Base-by-base conservation (phyloP, 2,888 invertebrate genomes). In the Morpho deidamia region DNA sequence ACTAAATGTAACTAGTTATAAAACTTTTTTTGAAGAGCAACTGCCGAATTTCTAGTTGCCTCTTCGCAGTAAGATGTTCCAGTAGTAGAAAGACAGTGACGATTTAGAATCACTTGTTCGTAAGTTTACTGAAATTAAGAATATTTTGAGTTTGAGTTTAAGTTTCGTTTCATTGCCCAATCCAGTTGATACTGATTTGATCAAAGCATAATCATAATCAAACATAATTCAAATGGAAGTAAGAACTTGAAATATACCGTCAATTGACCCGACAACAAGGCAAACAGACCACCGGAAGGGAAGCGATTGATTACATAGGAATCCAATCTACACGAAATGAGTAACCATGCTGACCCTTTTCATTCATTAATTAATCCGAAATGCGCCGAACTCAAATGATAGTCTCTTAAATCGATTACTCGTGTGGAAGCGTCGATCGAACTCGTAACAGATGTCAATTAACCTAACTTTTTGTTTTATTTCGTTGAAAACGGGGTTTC, bases 301-400 rank as follows among this genome's bases (percentile, higher is more conserved):
- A 62, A 60, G 61, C 70, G 66, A 78, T 75, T 76, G 75, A 76
- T 76, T 78, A 72, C 73, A 75, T 64, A 70, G 70, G 70, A 73
- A 74, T 77, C 72, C 76, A 77, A 82, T 81, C 74, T 71, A 66
- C 66, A 73, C 69, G 66, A 77, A 80, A 81, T 78, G 77, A 78
- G 76, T 78, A 76, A 78, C 78, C 74, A 61, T 64, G 63, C 70
- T 71, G 78, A 75, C 83, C 81, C 84, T 83, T 82, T 84, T 83
- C 81, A 80, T 76, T 76, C 76, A 78, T 80, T 86, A 83, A 86
- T 86, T 83, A 85, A 83, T 80, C 79, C 79, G 71, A 74, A 79
- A 78, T 74, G 74, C 70, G 73, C 66, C 72, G 74, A 75, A 74
- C 73, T 64, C 76, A 72, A 78, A 81, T 83, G 79, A 84, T 81